These are phyloP conservation scores for Mola mola DNA, from an alignment of 2,113 vertebrate genomes.

Conservation along the genomic window DNA sequence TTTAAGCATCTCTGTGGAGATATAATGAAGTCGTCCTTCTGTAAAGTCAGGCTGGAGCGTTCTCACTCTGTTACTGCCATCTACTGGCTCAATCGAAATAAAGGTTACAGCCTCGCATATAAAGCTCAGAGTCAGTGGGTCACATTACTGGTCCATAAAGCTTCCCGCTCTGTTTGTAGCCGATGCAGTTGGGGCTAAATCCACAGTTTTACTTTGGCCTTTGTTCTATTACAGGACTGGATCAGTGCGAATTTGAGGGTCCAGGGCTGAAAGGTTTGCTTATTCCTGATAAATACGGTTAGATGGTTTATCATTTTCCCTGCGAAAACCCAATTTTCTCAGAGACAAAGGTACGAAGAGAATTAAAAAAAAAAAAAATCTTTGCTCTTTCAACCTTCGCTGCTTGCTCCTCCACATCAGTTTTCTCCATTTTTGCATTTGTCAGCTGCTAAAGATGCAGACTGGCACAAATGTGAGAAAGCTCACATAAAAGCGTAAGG, in stretches of 20 bases:
- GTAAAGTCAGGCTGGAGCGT: constrained; percentile 15
- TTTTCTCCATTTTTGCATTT: constrained; percentile 36
- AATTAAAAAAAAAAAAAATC: constrained; percentile 30
- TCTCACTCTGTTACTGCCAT: constrained; percentile 72
- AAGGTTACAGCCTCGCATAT: no score
- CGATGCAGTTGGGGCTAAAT: constrained; percentile 13
- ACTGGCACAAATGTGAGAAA: constrained; percentile 47
- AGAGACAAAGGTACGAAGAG: constrained; percentile 24
- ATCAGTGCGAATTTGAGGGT: constrained; percentile 27
- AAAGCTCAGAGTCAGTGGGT: not conserved
- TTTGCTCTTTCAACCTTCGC: not conserved
- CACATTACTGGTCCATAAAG: not conserved
- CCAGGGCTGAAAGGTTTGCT: constrained; percentile 20
- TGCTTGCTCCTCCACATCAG: constrained; percentile 27
- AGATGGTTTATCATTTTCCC: constrained; percentile 42
- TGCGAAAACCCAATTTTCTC: constrained; percentile 41
- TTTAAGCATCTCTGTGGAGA: not conserved
- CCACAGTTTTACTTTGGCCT: constrained; percentile 14
- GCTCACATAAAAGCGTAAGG: constrained; percentile 46
- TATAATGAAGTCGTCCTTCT: not conserved
- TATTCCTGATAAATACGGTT: constrained; percentile 35
- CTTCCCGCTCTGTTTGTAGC: not conserved
- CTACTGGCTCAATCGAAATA: constrained; percentile 64
- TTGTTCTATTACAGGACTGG: constrained; percentile 18
- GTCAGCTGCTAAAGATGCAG: constrained; percentile 56